Conservation (phyloP, 2,888 invertebrate species). For the Dromius quadrimaculatus region DNA sequence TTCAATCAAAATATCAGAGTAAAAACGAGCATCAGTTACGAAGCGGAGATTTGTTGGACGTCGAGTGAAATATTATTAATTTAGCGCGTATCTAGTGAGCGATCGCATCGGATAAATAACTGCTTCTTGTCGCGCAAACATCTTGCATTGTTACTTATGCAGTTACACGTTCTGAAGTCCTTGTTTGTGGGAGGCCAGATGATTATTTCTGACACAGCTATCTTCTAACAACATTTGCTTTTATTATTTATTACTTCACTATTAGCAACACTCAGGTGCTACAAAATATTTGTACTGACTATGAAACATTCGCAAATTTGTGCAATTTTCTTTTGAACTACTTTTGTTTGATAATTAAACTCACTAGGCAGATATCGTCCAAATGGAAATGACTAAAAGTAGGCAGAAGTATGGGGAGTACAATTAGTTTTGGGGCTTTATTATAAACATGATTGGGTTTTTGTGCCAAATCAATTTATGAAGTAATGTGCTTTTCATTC, state of each 20-base stretch:
- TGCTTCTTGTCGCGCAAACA: slow-evolving; percentile 10
- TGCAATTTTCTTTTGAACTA: too few species aligned
- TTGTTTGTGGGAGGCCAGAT: slow-evolving; percentile 5
- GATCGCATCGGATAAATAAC: slow-evolving; percentile 23
- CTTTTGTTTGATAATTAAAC: too few species aligned
- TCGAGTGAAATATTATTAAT: slow-evolving; percentile 31
- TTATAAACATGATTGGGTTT: too few species aligned
- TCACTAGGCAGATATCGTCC: too few species aligned
- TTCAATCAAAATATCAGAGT: slow-evolving; percentile 40
- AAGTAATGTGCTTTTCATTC: too few species aligned
- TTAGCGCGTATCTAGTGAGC: slow-evolving; percentile 24
- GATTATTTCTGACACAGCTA: slow-evolving; percentile 9
- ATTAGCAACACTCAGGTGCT: slow-evolving; percentile 5
- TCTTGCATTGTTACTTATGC: slow-evolving; percentile 8
- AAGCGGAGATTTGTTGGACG: slow-evolving; percentile 19
- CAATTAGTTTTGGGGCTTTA: too few species aligned
- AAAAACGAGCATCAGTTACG: slow-evolving; percentile 21
- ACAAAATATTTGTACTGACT: slow-evolving; percentile 10
- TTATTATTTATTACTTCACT: slow-evolving; percentile 2
- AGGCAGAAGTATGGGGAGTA: too few species aligned
- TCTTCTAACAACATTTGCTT: not conserved
- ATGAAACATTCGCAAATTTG: too few species aligned
- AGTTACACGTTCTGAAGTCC: slow-evolving; percentile 1
- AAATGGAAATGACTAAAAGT: too few species aligned
- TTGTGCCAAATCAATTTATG: too few species aligned